phyloP scores from a whole-genome alignment of 1,140 invertebrate genomes.

The Gryllus bimaculatus region DNA sequence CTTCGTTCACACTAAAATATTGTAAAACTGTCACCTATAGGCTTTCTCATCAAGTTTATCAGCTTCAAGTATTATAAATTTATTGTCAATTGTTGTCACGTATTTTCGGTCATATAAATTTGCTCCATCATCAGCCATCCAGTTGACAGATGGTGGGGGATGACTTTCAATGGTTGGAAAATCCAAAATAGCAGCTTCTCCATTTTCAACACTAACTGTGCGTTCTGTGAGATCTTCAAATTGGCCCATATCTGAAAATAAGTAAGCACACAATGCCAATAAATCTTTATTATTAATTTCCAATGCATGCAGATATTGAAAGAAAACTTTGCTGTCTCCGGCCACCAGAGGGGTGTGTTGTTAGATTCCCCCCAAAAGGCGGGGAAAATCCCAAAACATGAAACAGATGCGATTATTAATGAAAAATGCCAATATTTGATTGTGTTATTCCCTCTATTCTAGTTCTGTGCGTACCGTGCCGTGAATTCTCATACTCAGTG shows the following conservation, averaged over 20 bases:
- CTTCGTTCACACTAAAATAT: not conserved
- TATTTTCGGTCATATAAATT: conserved; percentile 72
- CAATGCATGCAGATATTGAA: too few species aligned
- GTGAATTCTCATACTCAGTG: too few species aligned
- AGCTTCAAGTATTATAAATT: conserved; percentile 70
- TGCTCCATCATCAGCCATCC: conserved; percentile 64
- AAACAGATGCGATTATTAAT: too few species aligned
- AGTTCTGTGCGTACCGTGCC: too few species aligned
- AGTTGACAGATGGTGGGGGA: conserved; percentile 70
- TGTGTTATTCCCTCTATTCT: too few species aligned
- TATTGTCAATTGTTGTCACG: conserved; percentile 58
- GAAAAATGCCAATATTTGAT: too few species aligned
- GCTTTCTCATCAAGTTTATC: conserved; percentile 58
- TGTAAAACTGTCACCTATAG: conserved; percentile 48
- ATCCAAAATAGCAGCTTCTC: conserved; percentile 69
- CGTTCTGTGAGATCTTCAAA: conserved; percentile 56
- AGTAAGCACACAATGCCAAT: not conserved
- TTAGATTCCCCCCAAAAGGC: too few species aligned
- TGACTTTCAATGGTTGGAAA: conserved; percentile 73
- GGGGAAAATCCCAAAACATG: too few species aligned
- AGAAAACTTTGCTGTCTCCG: too few species aligned
- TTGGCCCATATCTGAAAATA: conserved; percentile 65
- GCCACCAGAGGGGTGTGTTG: too few species aligned
- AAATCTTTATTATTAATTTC: not conserved
- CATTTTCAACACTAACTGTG: conserved; percentile 57